Evolutionary conservation across 2,888 invertebrate species (phyloP).

Genomic region (Drosophila atripex): DNA sequence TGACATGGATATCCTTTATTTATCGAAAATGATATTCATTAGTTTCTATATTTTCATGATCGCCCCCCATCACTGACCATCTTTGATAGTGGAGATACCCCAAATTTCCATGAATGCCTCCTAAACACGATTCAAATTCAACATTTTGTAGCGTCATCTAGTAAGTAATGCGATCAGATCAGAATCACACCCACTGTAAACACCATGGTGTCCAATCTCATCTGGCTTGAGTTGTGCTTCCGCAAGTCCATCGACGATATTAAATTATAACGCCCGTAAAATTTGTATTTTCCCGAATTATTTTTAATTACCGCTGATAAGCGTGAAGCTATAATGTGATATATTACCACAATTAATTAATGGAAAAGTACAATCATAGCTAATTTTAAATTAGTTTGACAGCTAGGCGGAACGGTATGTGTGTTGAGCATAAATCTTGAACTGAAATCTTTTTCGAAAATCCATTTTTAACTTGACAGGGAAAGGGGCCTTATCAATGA

Average conservation of each 20-base stretch:
- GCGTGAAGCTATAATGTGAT: slow-evolving; percentile 17
- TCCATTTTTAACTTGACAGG: not conserved
- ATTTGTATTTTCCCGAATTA: slow-evolving; percentile 11
- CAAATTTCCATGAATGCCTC: slow-evolving; percentile 11
- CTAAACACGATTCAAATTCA: not conserved
- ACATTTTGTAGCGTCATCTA: slow-evolving; percentile 27
- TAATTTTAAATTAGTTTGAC: slow-evolving; percentile 12
- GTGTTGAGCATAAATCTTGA: slow-evolving; percentile 9
- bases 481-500: slow-evolving; percentile 1
- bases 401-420: not conserved
- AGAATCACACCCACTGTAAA: slow-evolving; percentile 22
- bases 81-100: slow-evolving; percentile 13
- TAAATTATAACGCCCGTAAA: slow-evolving; percentile 17
- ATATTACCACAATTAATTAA: slow-evolving; percentile 28
- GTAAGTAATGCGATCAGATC: slow-evolving; percentile 28
- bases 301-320: not conserved
- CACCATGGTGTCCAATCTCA: slow-evolving; percentile 6
- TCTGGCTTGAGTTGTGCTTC: slow-evolving; percentile 23
- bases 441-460: not conserved
- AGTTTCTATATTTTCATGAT: slow-evolving; percentile 33
- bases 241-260: slow-evolving; percentile 10
- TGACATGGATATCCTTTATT: not conserved
- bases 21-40: not conserved
- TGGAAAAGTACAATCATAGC: slow-evolving; percentile 14
- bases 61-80: slow-evolving; percentile 9